Base-by-base conservation (phyloP, 2,888 invertebrate genomes). In the Colostygia pectinataria region DNA sequence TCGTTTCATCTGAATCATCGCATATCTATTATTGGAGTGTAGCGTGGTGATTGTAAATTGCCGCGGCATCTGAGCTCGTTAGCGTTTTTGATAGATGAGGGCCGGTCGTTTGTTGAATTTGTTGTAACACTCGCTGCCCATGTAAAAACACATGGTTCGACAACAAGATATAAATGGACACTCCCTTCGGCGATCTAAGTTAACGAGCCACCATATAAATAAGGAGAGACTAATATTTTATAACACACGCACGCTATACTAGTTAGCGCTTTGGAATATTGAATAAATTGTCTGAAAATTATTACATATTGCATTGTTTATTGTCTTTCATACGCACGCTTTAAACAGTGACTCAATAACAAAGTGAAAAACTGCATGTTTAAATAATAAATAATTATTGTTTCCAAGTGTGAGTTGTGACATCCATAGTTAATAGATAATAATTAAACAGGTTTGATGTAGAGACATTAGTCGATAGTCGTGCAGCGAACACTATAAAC, bases 21-120 rank as follows among this genome's bases (percentile, higher is more conserved):
- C 78, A 72, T 80, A 40, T 31, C 40, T 40, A 80, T 86, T 85
- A 86, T 84, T 83, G 80, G 81, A 74, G 66, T 67, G 60, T 60
- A 57, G 60, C 69, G 70, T 68, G 69, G 78, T 77, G 82, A 85
- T 84, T 86, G 83, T 86, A 82, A 85, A 85, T 79, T 71, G 80
- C 77, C 79, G 77, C 80, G 75, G 84, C 81, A 83, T 87, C 83
- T 69, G 68, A 74, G 83, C 86, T 90, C 89, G 89, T 89, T 89
- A 89, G 83, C 73, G 81, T 84, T 84, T 87, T 87, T 89, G 90
- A 90, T 89, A 89, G 88, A 90, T 89, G 88, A 86, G 83, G 81
- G 70, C 76, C 78, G 83, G 78, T 83, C 79, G 83, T 85, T 85
- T 83, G 88, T 88, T 80, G 83, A 82, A 86, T 86, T 86, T 82